These are phyloP conservation scores for Mus spicilegus DNA, from an alignment of 2,113 vertebrate genomes.

Conservation along the genomic window DNA sequence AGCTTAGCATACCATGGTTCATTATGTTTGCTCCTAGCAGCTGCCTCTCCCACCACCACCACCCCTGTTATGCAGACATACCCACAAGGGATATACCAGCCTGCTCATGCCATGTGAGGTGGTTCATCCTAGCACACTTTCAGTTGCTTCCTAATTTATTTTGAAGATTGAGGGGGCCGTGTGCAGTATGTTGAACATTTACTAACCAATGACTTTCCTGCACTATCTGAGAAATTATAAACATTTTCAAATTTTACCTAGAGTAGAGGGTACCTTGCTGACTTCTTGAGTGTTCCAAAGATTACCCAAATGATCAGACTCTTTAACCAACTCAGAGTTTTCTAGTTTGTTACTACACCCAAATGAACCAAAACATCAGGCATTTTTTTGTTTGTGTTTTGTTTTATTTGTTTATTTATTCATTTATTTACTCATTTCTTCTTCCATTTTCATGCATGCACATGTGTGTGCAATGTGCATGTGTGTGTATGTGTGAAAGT, in stretches of 20 bases:
- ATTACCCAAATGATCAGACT: background rate
- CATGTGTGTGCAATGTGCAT: background rate
- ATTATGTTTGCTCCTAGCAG: background rate
- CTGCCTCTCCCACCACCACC: background rate
- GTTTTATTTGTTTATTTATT: background rate
- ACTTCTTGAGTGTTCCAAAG: background rate
- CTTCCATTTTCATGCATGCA: no score
- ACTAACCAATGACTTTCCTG: background rate
- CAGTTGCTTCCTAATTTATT: background rate
- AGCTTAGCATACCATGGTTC: background rate
- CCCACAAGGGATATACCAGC: background rate
- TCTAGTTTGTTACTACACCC: background rate
- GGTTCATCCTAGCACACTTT: background rate
- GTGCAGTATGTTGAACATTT: background rate
- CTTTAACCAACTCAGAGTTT: background rate
- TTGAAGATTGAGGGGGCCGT: background rate
- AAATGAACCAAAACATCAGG: background rate
- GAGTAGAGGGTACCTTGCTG: background rate
- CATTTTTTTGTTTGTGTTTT: background rate
- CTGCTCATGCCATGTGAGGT: conserved; percentile 38
- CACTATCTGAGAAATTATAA: conserved; percentile 20
- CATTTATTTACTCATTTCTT: background rate
- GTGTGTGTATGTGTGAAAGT: background rate
- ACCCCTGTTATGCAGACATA: background rate
- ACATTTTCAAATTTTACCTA: background rate